phyloP scores from a whole-genome alignment of 2,113 vertebrate species.

The Riparia riparia region DNA sequence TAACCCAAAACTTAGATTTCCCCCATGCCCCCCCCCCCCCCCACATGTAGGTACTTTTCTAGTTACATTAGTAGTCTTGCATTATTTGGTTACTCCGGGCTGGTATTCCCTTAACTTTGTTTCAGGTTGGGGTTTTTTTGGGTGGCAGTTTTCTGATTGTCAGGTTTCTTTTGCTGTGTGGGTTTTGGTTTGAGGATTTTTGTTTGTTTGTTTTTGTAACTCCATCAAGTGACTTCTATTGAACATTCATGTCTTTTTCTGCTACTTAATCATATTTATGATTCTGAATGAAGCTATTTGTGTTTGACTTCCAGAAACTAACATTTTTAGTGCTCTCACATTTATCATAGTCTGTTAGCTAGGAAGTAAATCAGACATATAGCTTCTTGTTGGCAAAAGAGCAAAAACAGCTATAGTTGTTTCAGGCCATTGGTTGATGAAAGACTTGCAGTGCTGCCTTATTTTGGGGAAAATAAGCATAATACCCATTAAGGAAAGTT shows the following conservation, averaged over 20 bases:
- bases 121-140: background rate
- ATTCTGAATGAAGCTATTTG: background rate
- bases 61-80: background rate
- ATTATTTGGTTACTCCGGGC: background rate
- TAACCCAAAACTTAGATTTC: background rate
- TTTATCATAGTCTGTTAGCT: background rate
- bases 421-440: background rate
- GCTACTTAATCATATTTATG: background rate
- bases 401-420: background rate
- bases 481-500: background rate
- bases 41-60: background rate
- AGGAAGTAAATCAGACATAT: background rate
- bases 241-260: background rate
- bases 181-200: background rate
- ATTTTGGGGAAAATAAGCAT: background rate
- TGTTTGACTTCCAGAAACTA: background rate
- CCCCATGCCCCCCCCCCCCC: rapidly evolving
- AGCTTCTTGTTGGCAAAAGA: background rate
- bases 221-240: background rate
- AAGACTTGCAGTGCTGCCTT: background rate
- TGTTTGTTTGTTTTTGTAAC: background rate
- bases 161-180: background rate
- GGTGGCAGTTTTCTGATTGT: background rate
- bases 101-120: background rate
- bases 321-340: background rate